Evolutionary conservation across 1,140 invertebrate species (phyloP), one percentile per base, ranked within the genome.

Genomic region (Drosophila albomicans): DNA sequence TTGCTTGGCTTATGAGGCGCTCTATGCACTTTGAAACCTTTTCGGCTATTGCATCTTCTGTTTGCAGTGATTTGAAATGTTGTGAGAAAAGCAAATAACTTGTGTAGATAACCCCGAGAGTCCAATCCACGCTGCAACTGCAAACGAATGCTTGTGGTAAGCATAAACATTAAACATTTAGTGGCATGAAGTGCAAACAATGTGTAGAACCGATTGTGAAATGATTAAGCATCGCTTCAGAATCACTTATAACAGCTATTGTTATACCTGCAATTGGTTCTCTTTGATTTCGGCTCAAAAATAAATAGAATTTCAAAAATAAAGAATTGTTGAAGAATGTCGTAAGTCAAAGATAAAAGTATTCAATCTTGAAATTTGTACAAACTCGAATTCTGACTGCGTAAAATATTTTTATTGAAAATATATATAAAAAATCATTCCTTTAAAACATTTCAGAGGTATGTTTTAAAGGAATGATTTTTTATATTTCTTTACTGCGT

Each of bases 71-170:
- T 86, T 85, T 67, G 43, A 81, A 81, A 75, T 81, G 85, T 80
- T 89, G 85, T 89, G 85, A 84, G 85, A 88, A 89, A 87, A 78
- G 80, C 81, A 88, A 88, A 88, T 69, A 88, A 25, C 56, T 62
- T 46, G 54, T 56, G 35, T 28, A 30, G 45, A 35, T 45, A 61
- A 35, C 35, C 57, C 41, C 49, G 57, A 49, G 57, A 49, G 65
- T 57, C 45, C 41, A 8, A 7, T 28, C 30, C 54, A 46, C 13
- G 13, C 10, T 56, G 63, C 25, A 54, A 46, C 28, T 16, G 38
- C 20, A 57, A 35, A 46, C 38, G 11, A 63, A 63, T 38, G 32
- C n/a, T 56, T 56, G 52, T 56, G 52, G 52, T 32, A 56, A 41
- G 54, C 54, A 16, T 41, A 3, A 57, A 57, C 35, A 57, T 43